phyloP scores from a whole-genome alignment of 1,140 invertebrate genomes.

The Akabosia matsudoensis region DNA sequence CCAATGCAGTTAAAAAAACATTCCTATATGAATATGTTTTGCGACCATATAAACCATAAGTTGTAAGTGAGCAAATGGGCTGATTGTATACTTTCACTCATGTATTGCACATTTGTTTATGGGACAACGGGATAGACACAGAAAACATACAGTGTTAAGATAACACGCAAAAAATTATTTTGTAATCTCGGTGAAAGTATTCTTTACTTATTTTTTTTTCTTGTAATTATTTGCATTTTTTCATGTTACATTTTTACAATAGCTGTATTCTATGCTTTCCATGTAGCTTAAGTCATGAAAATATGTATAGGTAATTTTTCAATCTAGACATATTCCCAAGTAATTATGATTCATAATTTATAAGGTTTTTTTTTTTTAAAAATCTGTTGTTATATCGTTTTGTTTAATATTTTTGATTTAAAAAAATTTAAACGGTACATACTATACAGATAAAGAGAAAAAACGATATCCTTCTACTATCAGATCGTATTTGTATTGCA shows the following conservation, averaged over 20 bases:
- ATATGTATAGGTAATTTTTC: background rate
- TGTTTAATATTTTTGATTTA: background rate
- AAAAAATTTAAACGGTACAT: too few relatives aligned
- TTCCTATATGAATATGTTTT: background rate
- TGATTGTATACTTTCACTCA: background rate
- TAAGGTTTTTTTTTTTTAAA: too few relatives aligned
- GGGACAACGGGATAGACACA: background rate
- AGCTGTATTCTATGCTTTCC: background rate
- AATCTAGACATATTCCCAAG: background rate
- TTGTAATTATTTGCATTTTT: background rate
- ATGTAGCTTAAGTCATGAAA: too few relatives aligned
- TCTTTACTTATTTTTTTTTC: background rate
- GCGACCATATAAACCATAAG: background rate
- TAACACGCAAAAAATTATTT: background rate
- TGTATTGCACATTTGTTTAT: background rate
- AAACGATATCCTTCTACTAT: too few relatives aligned
- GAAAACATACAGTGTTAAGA: background rate
- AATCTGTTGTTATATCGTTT: background rate
- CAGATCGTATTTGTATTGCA: too few relatives aligned
- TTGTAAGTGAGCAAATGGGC: background rate
- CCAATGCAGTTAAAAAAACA: background rate
- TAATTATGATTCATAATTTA: too few relatives aligned
- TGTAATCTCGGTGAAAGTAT: slow-evolving; percentile 14
- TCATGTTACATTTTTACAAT: background rate
- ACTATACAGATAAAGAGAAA: too few relatives aligned